Conservation (phyloP, 2,113 vertebrate genomes). For the Aphyosemion australe region DNA sequence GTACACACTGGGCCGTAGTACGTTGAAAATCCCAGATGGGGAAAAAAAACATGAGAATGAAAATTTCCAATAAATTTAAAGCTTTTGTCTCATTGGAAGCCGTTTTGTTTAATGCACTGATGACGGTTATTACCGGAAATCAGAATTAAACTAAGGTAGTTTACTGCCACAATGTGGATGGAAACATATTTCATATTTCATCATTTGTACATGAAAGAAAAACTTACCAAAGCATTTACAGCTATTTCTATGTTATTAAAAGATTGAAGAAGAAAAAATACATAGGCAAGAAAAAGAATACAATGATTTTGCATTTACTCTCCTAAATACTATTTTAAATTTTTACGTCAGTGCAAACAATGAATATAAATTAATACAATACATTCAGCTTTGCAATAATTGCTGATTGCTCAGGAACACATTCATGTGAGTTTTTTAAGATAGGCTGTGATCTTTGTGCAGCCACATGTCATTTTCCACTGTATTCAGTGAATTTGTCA, state of each 20-base stretch:
- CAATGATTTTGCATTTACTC: not conserved
- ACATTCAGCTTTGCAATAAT: not conserved
- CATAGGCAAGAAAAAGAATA: not conserved
- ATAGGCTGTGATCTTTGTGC: not conserved
- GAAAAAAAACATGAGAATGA: slow-evolving; percentile 51
- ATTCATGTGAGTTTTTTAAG: not conserved
- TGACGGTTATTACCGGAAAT: no score
- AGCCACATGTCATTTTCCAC: not conserved
- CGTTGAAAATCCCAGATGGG: slow-evolving; percentile 55
- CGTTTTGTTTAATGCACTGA: no score
- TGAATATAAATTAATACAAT: no score
- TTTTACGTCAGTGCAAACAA: no score
- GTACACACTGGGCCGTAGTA: slow-evolving; percentile 59
- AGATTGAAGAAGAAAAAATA: no score
- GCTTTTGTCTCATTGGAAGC: not conserved
- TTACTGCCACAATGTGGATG: no score
- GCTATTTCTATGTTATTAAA: no score
- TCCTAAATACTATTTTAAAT: no score
- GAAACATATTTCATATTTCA: no score
- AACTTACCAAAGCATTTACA: no score
- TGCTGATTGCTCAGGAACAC: not conserved
- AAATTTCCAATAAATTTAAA: slow-evolving; percentile 31
- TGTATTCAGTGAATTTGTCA: not conserved
- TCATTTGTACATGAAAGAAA: no score
- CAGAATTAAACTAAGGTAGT: no score